Evolutionary conservation across 2,888 invertebrate genomes (phyloP), one percentile per base, ranked within the genome.

Genomic region (Hirtodrosophila cameraria): DNA sequence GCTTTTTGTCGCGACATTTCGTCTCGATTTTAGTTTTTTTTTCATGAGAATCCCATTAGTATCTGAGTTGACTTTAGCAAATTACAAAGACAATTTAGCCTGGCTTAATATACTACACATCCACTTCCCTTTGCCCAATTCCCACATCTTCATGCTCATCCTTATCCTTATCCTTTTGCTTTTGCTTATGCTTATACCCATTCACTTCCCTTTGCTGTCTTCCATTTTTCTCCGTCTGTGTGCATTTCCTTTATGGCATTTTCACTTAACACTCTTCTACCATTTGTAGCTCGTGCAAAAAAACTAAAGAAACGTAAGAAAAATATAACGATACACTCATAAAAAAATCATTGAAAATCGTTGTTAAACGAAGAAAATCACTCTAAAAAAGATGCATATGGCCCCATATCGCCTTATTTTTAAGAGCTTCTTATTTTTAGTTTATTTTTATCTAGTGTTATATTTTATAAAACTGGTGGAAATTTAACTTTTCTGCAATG

Each of bases 201-300:
- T 6, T 42, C 35, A 39, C 33, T 43, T 25, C 35, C 53, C 43
- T 50, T 38, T 46, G 42, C 50, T 48, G 13, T 43, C 25, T 38
- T 49, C 39, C 55, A 28, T 38, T 52, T 55, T 36, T 9, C 30
- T 16, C 11, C 28, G 52, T 43, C 38, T 45, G 43, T 58, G 58
- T 79, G 65, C 76, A 73, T 70, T 76, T 79, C 70, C 73, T 68
- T 79, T 66, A 64, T 64, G 67, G 53, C 76, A 70, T 66, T 79
- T 76, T 59, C 72, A 66, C 62, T 66, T 72, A 41, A 58, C 45
- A 52, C 62, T 49, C 36, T 60, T 41, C 43, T n/a, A 28, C 43
- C 25, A 42, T 59, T 61, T 38, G 38, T 20, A 20, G 15, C 36
- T 52, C 25, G 35, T 12, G 33, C 20, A 36, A 18, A 41, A 35